Conservation (phyloP, 2,113 vertebrate species). For the Strigops habroptila region DNA sequence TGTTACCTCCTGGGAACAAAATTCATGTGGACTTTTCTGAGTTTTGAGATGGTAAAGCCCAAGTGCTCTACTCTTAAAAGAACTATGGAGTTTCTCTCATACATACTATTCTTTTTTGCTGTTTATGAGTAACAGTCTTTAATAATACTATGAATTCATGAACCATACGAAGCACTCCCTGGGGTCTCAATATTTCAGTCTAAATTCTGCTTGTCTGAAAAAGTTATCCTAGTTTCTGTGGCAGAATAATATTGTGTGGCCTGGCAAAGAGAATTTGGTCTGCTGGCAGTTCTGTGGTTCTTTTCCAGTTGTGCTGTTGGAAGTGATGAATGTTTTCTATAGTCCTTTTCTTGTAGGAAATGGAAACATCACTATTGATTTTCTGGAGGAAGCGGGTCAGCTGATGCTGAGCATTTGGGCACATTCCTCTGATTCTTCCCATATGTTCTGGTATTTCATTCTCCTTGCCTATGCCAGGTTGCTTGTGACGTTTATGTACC, state of each 20-base stretch:
- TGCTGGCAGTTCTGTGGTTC: not conserved
- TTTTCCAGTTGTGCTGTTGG: not conserved
- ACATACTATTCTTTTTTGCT: not conserved
- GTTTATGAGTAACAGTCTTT: not conserved
- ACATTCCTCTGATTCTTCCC: not conserved
- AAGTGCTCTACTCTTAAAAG: not conserved
- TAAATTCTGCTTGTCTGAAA: not conserved
- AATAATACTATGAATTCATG: not conserved
- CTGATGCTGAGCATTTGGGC: not conserved
- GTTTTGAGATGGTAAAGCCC: not conserved
- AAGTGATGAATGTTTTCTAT: not conserved
- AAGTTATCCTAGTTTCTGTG: not conserved
- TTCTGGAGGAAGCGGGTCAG: not conserved
- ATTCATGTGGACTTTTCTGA: not conserved
- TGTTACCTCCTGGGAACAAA: not conserved
- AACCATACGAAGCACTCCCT: not conserved
- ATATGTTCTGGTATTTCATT: not conserved
- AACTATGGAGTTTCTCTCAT: not conserved
- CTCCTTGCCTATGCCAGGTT: not conserved
- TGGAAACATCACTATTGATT: not conserved
- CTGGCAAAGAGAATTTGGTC: not conserved
- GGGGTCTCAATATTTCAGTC: not conserved
- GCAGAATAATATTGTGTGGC: not conserved
- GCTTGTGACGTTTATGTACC: not conserved
- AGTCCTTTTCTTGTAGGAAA: not conserved